These are phyloP conservation scores for Tetragonula clypearis DNA, from an alignment of 1,140 invertebrate species.

Conservation along the genomic window DNA sequence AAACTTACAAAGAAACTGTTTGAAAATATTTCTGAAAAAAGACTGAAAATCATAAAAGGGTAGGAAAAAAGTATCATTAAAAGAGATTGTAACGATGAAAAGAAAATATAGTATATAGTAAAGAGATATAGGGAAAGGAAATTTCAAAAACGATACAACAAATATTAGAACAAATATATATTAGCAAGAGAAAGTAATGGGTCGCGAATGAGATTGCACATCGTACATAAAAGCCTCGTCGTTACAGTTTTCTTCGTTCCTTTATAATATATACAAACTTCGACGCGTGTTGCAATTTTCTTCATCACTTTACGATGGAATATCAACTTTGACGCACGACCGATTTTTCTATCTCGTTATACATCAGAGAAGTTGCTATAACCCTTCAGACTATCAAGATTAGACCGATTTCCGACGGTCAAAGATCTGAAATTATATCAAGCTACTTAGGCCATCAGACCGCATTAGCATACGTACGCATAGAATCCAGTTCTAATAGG, in stretches of 20 bases:
- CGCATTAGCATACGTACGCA: constrained; percentile 32
- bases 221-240: too few species aligned
- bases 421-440: constrained; percentile 68
- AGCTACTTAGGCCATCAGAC: constrained; percentile 31
- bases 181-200: too few species aligned
- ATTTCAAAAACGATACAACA: background rate
- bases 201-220: too few species aligned
- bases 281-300: background rate
- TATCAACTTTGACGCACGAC: background rate
- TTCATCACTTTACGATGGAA: background rate
- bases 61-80: background rate
- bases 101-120: background rate
- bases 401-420: constrained; percentile 50
- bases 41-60: too few species aligned
- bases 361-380: background rate
- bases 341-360: background rate
- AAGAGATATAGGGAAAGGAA: background rate
- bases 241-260: too few species aligned
- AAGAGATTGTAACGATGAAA: background rate
- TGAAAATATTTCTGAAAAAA: too few species aligned
- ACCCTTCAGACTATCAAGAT: background rate
- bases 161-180: too few species aligned
- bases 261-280: too few species aligned
- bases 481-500: constrained; percentile 38
- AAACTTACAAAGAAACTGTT: too few species aligned